Percentiles rank a stretch among this genome's conserved stretches.
Evolutionary conservation across 1,140 invertebrate genomes (phyloP).

Genomic region (Bactericera cockerelli): DNA sequence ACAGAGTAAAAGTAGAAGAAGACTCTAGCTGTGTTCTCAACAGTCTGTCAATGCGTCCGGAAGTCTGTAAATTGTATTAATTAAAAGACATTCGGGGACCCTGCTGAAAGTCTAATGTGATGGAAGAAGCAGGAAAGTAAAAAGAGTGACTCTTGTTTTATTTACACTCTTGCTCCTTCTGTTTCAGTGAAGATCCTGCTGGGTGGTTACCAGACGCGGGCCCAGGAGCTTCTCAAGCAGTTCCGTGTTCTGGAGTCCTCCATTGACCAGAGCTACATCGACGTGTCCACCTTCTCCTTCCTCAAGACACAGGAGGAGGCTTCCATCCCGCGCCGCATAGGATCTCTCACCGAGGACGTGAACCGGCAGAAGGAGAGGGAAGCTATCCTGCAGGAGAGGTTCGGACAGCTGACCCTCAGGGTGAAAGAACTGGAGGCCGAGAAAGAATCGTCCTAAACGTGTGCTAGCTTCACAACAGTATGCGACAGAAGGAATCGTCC

Average conservation of each 20-base stretch:
- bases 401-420: conserved; percentile 33
- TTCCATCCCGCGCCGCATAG: conserved; percentile 77
- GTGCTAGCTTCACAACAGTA: too few relatives aligned
- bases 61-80: too few relatives aligned
- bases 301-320: conserved; percentile 76
- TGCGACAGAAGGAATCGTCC: too few relatives aligned
- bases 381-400: conserved; percentile 67
- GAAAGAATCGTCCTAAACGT: background rate
- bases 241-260: conserved; percentile 75
- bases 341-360: conserved; percentile 82
- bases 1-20: too few relatives aligned
- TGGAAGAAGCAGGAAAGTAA: too few relatives aligned
- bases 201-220: conserved; percentile 68
- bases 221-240: conserved; percentile 80
- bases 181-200: conserved; percentile 67
- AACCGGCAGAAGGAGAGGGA: conserved; percentile 81
- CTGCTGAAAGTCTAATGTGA: too few relatives aligned
- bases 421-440: background rate
- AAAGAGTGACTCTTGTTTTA: too few relatives aligned
- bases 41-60: too few relatives aligned
- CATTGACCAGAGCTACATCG: conserved; percentile 73
- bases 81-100: too few relatives aligned
- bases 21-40: too few relatives aligned
- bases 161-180: too few relatives aligned
- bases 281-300: conserved; percentile 84